phyloP scores from a whole-genome alignment of 2,113 vertebrate species.

The Gobiocypris rarus region DNA sequence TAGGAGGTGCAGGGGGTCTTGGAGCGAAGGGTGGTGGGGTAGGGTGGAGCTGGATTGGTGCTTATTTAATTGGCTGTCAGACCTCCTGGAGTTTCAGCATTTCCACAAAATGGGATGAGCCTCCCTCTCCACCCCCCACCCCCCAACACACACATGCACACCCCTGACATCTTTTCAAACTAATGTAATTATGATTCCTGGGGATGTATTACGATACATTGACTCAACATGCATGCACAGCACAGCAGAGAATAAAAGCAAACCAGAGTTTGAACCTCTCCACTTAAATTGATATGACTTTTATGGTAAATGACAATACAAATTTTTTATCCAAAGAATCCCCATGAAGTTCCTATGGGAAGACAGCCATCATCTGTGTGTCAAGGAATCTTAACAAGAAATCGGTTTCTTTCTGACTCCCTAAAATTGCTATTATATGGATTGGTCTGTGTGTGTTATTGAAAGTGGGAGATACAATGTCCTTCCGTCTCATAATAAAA shows the following conservation, averaged over 20 bases:
- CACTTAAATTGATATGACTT: constrained; percentile 29
- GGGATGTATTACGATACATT: constrained; percentile 54
- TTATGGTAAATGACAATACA: constrained; percentile 10
- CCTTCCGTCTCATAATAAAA: neutral
- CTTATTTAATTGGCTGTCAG: constrained; percentile 71
- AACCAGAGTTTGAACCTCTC: constrained; percentile 31
- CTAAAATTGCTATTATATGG: neutral
- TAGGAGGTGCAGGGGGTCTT: constrained; percentile 56
- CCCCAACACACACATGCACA: constrained; percentile 46
- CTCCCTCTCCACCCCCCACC: constrained; percentile 17
- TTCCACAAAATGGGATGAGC: constrained; percentile 63
- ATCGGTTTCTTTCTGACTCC: neutral
- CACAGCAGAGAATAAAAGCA: constrained; percentile 45
- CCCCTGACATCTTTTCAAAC: constrained; percentile 59
- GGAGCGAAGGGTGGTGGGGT: constrained; percentile 55
- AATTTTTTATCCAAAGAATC: constrained; percentile 1
- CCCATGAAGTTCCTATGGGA: neutral
- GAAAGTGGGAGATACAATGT: neutral
- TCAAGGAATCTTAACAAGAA: neutral
- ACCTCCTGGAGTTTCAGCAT: constrained; percentile 69
- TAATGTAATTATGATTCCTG: constrained; percentile 62
- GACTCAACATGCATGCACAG: constrained; percentile 53
- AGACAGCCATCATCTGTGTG: neutral
- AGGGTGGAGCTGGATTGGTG: constrained; percentile 63
- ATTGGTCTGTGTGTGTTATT: neutral